Percentiles rank a stretch among this genome's conserved stretches.
phyloP scores from a whole-genome alignment of 35 echinoderm and acorn worm genomes.

The Heliocidaris tuberculata region DNA sequence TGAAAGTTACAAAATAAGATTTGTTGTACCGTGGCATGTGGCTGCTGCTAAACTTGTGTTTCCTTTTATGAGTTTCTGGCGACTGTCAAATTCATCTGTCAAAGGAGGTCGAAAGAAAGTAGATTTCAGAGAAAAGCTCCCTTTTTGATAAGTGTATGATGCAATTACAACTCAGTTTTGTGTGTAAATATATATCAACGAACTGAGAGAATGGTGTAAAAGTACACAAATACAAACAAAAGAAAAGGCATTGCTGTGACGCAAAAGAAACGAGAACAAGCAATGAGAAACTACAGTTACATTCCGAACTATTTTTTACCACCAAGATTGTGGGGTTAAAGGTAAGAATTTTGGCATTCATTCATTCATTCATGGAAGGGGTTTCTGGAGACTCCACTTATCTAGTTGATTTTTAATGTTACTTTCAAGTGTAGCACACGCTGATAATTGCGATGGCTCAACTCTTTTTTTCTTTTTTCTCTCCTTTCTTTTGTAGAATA shows the following conservation, averaged over 20 bases:
- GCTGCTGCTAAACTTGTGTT: background rate
- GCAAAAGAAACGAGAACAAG: background rate
- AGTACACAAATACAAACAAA: background rate
- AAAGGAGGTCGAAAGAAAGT: background rate
- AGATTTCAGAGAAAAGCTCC: background rate
- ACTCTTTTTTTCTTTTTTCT: background rate
- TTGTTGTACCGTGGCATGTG: too few relatives aligned
- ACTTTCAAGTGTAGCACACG: background rate
- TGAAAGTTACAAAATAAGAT: too few relatives aligned
- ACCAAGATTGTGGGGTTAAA: background rate
- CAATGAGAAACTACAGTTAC: background rate
- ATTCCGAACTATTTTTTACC: background rate
- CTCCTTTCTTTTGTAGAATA: conserved; percentile 36
- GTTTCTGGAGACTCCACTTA: background rate
- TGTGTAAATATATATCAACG: conserved; percentile 10
- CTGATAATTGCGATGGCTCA: background rate
- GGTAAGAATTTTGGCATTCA: background rate
- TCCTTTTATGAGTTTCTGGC: background rate
- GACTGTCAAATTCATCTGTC: background rate
- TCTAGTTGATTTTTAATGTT: background rate
- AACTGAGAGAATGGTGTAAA: background rate
- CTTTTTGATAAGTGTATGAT: background rate
- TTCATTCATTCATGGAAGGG: background rate
- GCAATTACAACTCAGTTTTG: background rate
- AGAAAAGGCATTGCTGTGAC: background rate